phyloP scores from a whole-genome alignment of 2,888 invertebrate genomes.

The Nymphalis c-album region DNA sequence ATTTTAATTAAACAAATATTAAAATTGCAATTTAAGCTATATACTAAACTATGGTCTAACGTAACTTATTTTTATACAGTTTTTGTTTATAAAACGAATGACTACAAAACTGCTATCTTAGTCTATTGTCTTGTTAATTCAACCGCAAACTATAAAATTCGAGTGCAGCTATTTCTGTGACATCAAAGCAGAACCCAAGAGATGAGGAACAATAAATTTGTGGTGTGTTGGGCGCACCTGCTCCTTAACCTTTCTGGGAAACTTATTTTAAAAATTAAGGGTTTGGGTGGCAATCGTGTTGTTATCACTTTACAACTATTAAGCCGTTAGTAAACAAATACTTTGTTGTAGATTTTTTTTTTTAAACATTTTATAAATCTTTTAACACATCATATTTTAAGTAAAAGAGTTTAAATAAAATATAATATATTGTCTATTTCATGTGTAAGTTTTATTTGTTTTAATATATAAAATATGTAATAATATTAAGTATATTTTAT shows the following conservation, averaged over 20 bases:
- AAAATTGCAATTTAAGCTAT: too few relatives aligned
- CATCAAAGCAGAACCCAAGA: constrained; percentile 44
- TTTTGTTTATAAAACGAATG: neutral
- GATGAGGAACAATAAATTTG: constrained; percentile 43
- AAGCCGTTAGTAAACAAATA: neutral
- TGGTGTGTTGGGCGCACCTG: constrained; percentile 54
- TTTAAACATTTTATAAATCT: too few relatives aligned
- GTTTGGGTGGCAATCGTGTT: constrained; percentile 29
- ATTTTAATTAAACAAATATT: too few relatives aligned
- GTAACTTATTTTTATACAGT: too few relatives aligned
- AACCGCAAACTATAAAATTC: constrained; percentile 40
- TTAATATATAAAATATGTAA: too few relatives aligned
- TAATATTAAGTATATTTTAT: too few relatives aligned
- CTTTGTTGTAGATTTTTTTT: neutral
- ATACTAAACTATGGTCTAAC: too few relatives aligned
- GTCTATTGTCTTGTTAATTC: constrained; percentile 18
- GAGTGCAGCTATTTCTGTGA: constrained; percentile 41
- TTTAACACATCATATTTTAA: too few relatives aligned
- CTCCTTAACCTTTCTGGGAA: constrained; percentile 53
- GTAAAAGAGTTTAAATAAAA: too few relatives aligned
- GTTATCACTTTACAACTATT: neutral
- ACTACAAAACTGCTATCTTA: neutral
- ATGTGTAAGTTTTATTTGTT: too few relatives aligned
- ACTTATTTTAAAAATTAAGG: constrained; percentile 35
- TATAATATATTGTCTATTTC: too few relatives aligned